Base-by-base conservation (phyloP, 2,797 vertebrate genomes). In the Lithobates sylvaticus region DNA sequence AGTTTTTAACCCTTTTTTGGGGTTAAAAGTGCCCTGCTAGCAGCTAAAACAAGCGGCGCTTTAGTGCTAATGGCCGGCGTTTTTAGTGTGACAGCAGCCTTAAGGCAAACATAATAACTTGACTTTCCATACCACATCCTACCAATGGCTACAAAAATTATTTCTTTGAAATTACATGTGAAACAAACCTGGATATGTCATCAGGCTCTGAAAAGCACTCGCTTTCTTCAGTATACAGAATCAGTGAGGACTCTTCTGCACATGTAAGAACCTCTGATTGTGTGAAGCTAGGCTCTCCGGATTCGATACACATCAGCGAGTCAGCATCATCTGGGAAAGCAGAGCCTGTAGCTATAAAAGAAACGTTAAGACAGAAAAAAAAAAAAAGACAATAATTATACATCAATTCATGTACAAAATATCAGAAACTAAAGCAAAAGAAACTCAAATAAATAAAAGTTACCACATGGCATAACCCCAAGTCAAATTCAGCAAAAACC, bases 151-250 rank as follows among this genome's bases (percentile, higher is more conserved):
- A 47, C 44, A 47, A 47, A 47, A 15, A 47, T 2, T 13, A 61
- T 2, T 5, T 7, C 21, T 8, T 7, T 61, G 5, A 61, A 21
- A 61, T 23, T 2, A 23, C 65, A 18, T 39, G 10, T 68, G 34
- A 4, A 29, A 7, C 39, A 29, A 75, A 85, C 84, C 84, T 39
- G 32, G 64, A 75, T 2, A 80, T 47, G n/a, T 85, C 70, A 13
- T 84, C 67, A 47, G 64, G 58, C 39, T 70, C 77, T 1, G 67
- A 71, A 9, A 26, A 27, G 71, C 44, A 68, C 27, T 78, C 77
- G n/a, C 79, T 73, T 10, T 73, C 69, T 27, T 64, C 79, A 73
- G 32, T 72, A 42, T 73, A 81, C 13, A 81, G 50, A 10, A 81
- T 5, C 16, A 81, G 8, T 27, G 79, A 81, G 8, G 23, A 39